These are phyloP conservation scores for Uloborus plumipes DNA, from an alignment of 2,888 invertebrate species.

Conservation along the genomic window DNA sequence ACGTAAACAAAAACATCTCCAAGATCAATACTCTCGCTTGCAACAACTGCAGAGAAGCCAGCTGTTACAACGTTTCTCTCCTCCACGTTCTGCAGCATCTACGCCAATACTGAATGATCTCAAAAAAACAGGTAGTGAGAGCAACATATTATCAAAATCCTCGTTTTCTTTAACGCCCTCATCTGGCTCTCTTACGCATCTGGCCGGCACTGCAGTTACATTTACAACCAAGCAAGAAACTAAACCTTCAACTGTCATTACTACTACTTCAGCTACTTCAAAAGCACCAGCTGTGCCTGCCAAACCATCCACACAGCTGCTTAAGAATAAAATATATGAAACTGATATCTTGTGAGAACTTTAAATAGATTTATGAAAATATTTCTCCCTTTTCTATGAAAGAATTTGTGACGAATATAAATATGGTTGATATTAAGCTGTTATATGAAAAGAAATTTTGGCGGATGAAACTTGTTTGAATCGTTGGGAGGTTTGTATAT, in stretches of 20 bases:
- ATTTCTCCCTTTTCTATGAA: slow-evolving; percentile 31
- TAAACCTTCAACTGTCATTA: slow-evolving; percentile 20
- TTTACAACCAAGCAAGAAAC: slow-evolving; percentile 41
- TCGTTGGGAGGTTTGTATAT: slow-evolving; percentile 50
- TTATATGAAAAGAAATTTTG: slow-evolving; percentile 37
- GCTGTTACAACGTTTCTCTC: slow-evolving; percentile 73
- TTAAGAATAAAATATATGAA: slow-evolving; percentile 77
- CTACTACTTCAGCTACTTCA: slow-evolving; percentile 40
- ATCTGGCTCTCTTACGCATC: slow-evolving; percentile 78
- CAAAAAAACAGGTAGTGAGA: slow-evolving; percentile 90
- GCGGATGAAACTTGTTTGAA: slow-evolving; percentile 38
- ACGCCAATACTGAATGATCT: slow-evolving; percentile 72
- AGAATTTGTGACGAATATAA: slow-evolving; percentile 11
- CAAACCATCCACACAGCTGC: slow-evolving; percentile 51
- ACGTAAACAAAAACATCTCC: slow-evolving; percentile 87
- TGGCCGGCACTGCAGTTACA: slow-evolving; percentile 72
- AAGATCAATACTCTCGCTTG: slow-evolving; percentile 90
- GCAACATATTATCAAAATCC: slow-evolving; percentile 87
- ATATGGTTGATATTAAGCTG: slow-evolving; percentile 45
- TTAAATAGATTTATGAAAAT: slow-evolving; percentile 12
- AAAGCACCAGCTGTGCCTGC: slow-evolving; percentile 46
- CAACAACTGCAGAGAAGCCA: slow-evolving; percentile 83
- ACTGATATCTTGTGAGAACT: slow-evolving; percentile 87
- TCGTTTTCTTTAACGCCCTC: slow-evolving; percentile 77
- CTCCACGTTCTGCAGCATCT: slow-evolving; percentile 71